Base-by-base conservation (phyloP, 2,888 invertebrate genomes). In the Drosophila histrio region DNA sequence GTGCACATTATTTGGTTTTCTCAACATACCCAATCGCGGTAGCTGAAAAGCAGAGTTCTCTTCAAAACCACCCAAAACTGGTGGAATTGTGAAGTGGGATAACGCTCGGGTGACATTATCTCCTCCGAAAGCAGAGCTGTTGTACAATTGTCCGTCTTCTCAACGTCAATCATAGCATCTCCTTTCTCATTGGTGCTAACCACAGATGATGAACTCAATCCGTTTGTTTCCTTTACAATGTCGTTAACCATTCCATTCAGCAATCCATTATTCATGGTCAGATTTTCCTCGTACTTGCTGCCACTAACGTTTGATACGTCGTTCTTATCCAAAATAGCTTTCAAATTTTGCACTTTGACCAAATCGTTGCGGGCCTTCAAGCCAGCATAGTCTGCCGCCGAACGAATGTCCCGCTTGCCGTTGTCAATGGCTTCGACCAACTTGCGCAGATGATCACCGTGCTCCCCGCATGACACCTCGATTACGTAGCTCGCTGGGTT, bases 401-500 rank as follows among this genome's bases (percentile, higher is more conserved):
- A 94, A 76, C 96, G 94, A 84, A 97, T 96, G 87, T 97, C 96
- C 79, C 95, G 93, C 88, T 95, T 95, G 53, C 97, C 97, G 91
- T 97, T 97, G 73, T 95, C 94, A 53, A 98, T 97, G 6, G 97
- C 97, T 7, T 94, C 94, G 5, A 97, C 97, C 53, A 98, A 92
- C 84, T 95, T 96, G 74, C 95, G 94, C 0, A 96, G 96, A 88
- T 97, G 96, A 89, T 97, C 97, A 56, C 99, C 99, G 90, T 98
- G 98, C 91, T 99, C 98, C 0, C 98, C 98, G 89, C 98, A 97
- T 0, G 98, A 97, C 3, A 99, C 97, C 92, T 99, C 98, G 92
- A 98, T 98, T 79, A 98, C 96, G 93, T 97, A 98, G 53, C 98
- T 98, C 5, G 98, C 98, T 0, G 98, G 98, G 92, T 99, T 99